Percentiles rank a stretch among this genome's conserved stretches.
phyloP scores from a whole-genome alignment of 30 jellyfish, hydroid and myxozoan genomes.

The Rhopilema esculentum region DNA sequence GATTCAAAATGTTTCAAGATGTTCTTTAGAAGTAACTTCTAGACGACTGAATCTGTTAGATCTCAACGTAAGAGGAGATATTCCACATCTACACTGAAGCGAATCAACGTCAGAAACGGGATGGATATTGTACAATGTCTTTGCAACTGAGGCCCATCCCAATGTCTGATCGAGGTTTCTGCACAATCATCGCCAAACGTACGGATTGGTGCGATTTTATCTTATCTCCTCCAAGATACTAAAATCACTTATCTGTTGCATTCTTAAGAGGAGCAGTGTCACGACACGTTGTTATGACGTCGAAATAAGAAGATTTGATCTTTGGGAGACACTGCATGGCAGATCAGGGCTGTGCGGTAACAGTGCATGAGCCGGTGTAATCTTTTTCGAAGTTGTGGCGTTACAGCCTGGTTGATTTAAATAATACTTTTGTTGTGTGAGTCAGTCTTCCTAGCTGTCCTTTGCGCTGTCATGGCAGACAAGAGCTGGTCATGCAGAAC shows the following conservation, averaged over 20 bases:
- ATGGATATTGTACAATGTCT: neutral
- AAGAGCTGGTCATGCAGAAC: neutral
- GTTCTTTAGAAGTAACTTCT: no score
- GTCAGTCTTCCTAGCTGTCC: neutral
- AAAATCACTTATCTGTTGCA: conserved; percentile 11
- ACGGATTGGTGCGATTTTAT: neutral
- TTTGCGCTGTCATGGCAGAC: neutral
- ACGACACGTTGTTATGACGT: conserved; percentile 41
- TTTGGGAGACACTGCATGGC: conserved; percentile 9
- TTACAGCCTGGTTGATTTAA: neutral
- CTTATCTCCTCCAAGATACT: neutral
- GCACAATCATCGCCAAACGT: neutral
- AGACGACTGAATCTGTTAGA: neutral
- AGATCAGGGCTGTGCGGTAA: conserved; percentile 11
- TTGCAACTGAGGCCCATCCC: neutral
- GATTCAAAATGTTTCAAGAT: no score
- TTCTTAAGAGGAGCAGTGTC: conserved; percentile 15
- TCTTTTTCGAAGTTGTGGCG: neutral
- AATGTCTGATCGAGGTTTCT: neutral
- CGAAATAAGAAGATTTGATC: conserved; percentile 26
- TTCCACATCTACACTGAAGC: neutral
- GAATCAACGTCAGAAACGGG: neutral
- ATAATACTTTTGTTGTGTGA: neutral
- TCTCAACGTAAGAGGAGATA: neutral
- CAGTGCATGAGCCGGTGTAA: conserved; percentile 1